Base-by-base conservation (phyloP, 1,140 invertebrate genomes). In the Drosophila seguyi region DNA sequence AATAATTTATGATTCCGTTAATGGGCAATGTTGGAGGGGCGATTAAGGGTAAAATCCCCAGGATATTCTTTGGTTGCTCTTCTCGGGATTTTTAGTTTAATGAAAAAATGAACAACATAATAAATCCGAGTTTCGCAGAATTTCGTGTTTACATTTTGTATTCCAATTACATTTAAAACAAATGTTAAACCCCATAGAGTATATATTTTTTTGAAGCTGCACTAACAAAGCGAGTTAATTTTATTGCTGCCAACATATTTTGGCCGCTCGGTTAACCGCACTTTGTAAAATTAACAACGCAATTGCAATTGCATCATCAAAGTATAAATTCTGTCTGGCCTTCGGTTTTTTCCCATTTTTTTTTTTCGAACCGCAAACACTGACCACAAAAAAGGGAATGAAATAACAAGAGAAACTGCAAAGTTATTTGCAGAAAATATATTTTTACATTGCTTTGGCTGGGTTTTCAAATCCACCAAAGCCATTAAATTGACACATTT, bases 1-100 rank as follows among this genome's bases (percentile, higher is more conserved):
- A 79, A 79, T 78, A 71, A 79, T 79, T 79, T 79, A 79, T 79
- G 76, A 78, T 62, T 59, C 59, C 47, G 58, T 78, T 79, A 79
- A 78, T 78, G 66, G 75, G 44, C 65, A 62, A 57, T 78, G 57
- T 41, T 58, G 62, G 44, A 53, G 48, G 38, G 52, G 20, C 75
- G 75, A 68, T 78, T 60, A 78, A 42, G 20, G 25, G 27, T 55
- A 38, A 58, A 77, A 59, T 47, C 55, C 68, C 34, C 60, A 27
- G 6, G 27, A 34, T 68, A 29, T 55, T 69, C 44, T 53, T 53
- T 56, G 34, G 6, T 34, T 29, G 55, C 25, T 60, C 25, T 34
- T 25, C 38, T 22, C 27, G 18, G 6, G 4, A 0, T 16, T 25
- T 25, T 27, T 29, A 56, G n/a, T 61, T 61, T 31, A 48, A 22